A percentile compares a stretch with the other conserved stretches of the same genome.
Evolutionary conservation across 2,888 invertebrate genomes (phyloP).

Genomic region (Sarcophaga carnaria): DNA sequence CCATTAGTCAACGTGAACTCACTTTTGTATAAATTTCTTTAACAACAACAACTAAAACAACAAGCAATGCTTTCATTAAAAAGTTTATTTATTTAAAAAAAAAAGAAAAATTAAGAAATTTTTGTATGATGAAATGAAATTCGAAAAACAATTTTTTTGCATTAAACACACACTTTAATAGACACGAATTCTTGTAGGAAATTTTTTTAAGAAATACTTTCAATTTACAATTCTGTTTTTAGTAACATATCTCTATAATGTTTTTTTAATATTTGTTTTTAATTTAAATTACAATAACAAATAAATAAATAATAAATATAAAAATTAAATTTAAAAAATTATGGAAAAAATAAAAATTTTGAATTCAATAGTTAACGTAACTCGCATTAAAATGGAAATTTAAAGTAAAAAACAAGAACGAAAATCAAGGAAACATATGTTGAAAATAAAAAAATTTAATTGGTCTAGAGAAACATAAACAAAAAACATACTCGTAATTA

Average conservation of each 20-base stretch:
- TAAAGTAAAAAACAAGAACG: not conserved
- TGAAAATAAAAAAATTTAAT: not conserved
- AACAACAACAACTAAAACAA: slow-evolving; percentile 39
- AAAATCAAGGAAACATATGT: not conserved
- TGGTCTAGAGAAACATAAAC: not conserved
- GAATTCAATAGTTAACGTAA: not conserved
- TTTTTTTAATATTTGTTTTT: not conserved
- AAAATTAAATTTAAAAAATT: not conserved
- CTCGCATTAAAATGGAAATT: not conserved
- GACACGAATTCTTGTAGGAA: slow-evolving; percentile 24
- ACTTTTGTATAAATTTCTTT: slow-evolving; percentile 74
- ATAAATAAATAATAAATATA: not conserved
- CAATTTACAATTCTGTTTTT: not conserved
- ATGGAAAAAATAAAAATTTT: not conserved
- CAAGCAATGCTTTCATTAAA: slow-evolving; percentile 53
- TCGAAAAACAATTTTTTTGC: slow-evolving; percentile 48
- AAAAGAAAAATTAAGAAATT: not conserved
- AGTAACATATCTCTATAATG: slow-evolving; percentile 35
- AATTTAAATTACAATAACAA: not conserved
- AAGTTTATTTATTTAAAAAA: slow-evolving; percentile 45
- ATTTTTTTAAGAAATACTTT: slow-evolving; percentile 22
- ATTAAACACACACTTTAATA: slow-evolving; percentile 47
- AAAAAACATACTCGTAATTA: slow-evolving; percentile 12
- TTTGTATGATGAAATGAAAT: not conserved
- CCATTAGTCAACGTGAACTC: slow-evolving; percentile 78